Base-by-base conservation (phyloP, 2,797 vertebrate species). In the Dermochelys coriacea region DNA sequence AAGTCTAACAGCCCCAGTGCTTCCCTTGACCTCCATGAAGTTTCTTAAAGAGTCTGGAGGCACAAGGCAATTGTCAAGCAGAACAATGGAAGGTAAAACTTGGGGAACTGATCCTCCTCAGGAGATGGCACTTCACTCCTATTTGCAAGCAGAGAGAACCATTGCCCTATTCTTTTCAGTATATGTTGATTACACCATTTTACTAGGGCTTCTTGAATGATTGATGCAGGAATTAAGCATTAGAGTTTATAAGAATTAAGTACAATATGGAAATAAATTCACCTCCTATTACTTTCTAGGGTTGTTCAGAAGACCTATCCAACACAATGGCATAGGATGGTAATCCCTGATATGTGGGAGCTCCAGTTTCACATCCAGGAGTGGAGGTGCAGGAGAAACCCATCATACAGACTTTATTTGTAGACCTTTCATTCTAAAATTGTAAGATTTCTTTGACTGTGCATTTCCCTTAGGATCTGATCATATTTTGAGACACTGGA, bases 381-480 rank as follows among this genome's bases (percentile, higher is more conserved):
- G 15, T 27, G 12, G 19, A 21, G 54, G 1, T 5, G 54, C 1
- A 1, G 5, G 9, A 49, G 16, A 10, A 14, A 18, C 10, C 37
- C 16, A 11, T 21, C 16, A 55, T 4, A 27, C 9, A 47, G 27
- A 5, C 27, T 57, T 45, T 29, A 41, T 54, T 54, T 54, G 21
- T 54, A 37, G 8, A 25, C 23, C 79, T 41, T 37, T 54, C 31
- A 4, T 51, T 14, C 78, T 8, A n/a, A 29, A 52, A 14, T 25
- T 80, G 25, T 14, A 54, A 80, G 78, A 52, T 7, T 25, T 27
- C 15, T 34, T 25, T 4, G 27, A 57, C 45, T 82, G 37, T 31
- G 37, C 27, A 55, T 4, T 82, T 9, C 54, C 37, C 27, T 34
- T 12, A 47, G 41, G 15, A 45, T 47, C 27, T 27, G 55, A 80